Base-by-base conservation (phyloP, 2,888 invertebrate species). In the Germaria angustata region DNA sequence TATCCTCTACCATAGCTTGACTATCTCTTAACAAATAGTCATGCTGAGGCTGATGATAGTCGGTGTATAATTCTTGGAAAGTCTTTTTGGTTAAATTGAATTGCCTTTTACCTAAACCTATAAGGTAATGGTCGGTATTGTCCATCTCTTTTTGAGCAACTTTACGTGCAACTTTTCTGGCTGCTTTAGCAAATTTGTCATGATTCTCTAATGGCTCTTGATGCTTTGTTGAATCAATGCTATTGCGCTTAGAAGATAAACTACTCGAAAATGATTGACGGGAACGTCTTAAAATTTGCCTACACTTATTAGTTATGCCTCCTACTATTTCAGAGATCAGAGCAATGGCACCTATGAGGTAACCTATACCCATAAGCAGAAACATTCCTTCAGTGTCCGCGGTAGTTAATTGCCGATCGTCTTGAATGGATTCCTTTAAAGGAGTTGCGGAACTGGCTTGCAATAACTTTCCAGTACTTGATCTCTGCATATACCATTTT, bases 301-400 rank as follows among this genome's bases (percentile, higher is more conserved):
- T 88, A 85, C 94, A 94, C 86, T 92, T 92, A 86, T 92, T 93
- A 0, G 94, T 92, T 80, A 94, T 94, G 2, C 95, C 95, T 20
- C 95, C 94, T 87, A 95, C 93, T 91, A 94, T 94, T 91, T 96
- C 96, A 0, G 95, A 94, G 13, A 94, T 85, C 9, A 96, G 90
- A 3, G 94, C 93, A 2, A 93, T 91, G 0, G 92, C 93, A 4
- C 94, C 95, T 28, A 95, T 87, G 0, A 94, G 87, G 87, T 95
- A 95, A 0, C 96, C 96, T 49, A 94, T 93, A 5, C 92, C 95
- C 84, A 96, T 92, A 0, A 96, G 92, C 2, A 96, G 90, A 87
- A 96, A 96, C 95, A 96, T 96, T 9, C 96, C 96, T 90, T 95
- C 95, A 0, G 95, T 95, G 84, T 96, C 96, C 86, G 95, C 95